phyloP scores from a whole-genome alignment of 2,888 invertebrate genomes.

The Gryllus longicercus region DNA sequence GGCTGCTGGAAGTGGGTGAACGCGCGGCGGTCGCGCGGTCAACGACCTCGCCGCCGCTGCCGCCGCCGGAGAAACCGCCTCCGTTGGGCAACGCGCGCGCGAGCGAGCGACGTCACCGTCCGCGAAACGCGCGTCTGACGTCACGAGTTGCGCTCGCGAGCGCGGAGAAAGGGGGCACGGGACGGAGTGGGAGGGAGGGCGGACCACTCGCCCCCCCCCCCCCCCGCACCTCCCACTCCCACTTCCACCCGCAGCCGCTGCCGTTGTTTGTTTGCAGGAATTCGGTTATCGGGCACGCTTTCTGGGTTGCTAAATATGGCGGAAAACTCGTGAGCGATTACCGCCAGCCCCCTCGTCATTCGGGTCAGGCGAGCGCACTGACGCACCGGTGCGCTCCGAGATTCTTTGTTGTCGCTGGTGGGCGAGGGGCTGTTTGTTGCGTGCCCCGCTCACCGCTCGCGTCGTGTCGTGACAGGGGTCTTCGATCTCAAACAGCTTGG shows the following conservation, averaged over 20 bases:
- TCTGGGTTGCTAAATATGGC: too few species aligned
- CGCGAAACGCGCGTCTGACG: neutral
- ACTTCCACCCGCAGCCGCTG: too few species aligned
- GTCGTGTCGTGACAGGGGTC: too few species aligned
- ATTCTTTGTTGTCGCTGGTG: too few species aligned
- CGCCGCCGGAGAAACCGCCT: neutral
- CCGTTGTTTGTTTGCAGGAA: neutral
- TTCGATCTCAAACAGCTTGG: too few species aligned
- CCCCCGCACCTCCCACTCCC: too few species aligned
- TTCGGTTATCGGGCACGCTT: neutral
- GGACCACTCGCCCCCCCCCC: neutral
- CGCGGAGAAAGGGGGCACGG: neutral
- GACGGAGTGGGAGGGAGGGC: neutral
- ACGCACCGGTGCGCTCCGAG: too few species aligned
- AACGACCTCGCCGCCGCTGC: neutral
- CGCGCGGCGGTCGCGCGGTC: neutral
- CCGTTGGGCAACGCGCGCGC: neutral
- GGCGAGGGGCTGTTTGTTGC: too few species aligned
- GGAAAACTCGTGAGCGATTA: too few species aligned
- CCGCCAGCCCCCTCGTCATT: too few species aligned
- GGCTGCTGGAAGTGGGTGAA: conserved; percentile 1
- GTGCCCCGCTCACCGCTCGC: too few species aligned
- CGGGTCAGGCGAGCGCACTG: too few species aligned
- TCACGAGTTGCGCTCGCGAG: neutral
- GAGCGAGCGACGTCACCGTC: neutral